Evolutionary conservation across 2,888 invertebrate genomes (phyloP).

Genomic region (Idaea aversata): DNA sequence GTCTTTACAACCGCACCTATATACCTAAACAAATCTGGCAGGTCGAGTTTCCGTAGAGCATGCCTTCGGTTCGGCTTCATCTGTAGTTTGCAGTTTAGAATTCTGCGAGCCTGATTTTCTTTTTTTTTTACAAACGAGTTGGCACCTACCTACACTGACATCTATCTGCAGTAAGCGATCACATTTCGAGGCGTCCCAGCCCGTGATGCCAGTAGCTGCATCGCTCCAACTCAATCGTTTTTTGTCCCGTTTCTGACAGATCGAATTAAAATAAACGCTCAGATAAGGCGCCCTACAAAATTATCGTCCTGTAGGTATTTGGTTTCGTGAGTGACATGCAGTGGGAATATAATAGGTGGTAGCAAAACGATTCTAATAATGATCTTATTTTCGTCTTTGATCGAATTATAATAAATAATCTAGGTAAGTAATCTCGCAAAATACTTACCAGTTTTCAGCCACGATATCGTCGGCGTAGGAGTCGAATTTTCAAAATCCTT

Average conservation of each 20-base stretch:
- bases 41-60: background rate
- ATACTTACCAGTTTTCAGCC: no score
- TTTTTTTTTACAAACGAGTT: no score
- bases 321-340: constrained; percentile 74
- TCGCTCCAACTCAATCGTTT: constrained; percentile 52
- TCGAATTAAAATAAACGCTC: constrained; percentile 80
- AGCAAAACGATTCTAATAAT: constrained; percentile 40
- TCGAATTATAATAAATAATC: no score
- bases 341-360: constrained; percentile 76
- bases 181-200: constrained; percentile 48
- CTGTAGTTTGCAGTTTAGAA: background rate
- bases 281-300: constrained; percentile 75
- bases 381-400: no score
- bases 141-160: background rate
- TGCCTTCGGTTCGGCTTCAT: background rate
- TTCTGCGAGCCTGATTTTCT: background rate
- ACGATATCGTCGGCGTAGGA: no score
- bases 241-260: constrained; percentile 76
- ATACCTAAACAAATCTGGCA: background rate
- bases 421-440: no score
- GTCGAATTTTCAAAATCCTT: no score
- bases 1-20: constrained; percentile 2
- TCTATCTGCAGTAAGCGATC: constrained; percentile 36
- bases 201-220: constrained; percentile 63
- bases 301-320: constrained; percentile 71